These are phyloP conservation scores for Hylaeus volcanicus DNA, from an alignment of 1,140 invertebrate genomes.

Conservation along the genomic window DNA sequence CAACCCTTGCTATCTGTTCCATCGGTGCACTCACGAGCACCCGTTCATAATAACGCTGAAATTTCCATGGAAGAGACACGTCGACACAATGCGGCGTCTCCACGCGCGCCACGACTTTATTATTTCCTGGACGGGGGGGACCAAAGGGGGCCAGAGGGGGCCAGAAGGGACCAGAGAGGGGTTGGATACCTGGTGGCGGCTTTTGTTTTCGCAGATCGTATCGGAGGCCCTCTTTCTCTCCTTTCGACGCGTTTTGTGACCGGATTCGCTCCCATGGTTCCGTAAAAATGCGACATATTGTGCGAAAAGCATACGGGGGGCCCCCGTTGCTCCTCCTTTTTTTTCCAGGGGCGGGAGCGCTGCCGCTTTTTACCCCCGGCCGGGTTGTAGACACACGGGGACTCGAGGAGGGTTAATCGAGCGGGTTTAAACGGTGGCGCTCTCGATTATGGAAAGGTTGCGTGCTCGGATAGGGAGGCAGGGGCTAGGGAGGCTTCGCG, in stretches of 20 bases:
- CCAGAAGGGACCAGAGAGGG: not conserved
- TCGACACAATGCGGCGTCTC: conserved; percentile 57
- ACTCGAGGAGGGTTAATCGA: not conserved
- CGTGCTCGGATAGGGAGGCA: too few species aligned
- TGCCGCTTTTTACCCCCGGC: not conserved
- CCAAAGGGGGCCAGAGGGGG: too few species aligned
- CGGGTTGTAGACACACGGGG: not conserved
- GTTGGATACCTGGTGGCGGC: conserved; percentile 66
- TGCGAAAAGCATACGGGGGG: conserved; percentile 61
- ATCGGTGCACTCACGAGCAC: conserved; percentile 56
- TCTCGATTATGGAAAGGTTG: not conserved
- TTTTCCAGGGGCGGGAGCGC: not conserved
- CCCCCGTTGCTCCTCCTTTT: conserved; percentile 25
- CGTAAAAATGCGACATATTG: conserved; percentile 69
- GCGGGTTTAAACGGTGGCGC: not conserved
- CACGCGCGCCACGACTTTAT: conserved; percentile 69
- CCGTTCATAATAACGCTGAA: conserved; percentile 53
- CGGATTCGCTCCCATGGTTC: conserved; percentile 59
- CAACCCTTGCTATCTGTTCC: conserved; percentile 79
- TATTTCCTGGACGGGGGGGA: conserved; percentile 44
- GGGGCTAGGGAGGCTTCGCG: too few species aligned
- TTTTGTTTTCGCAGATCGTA: conserved; percentile 74
- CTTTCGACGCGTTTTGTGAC: conserved; percentile 71
- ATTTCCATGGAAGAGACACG: conserved; percentile 59
- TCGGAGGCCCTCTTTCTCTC: conserved; percentile 55